Conservation (phyloP, 2,113 vertebrate species). For the Canis aureus region DNA sequence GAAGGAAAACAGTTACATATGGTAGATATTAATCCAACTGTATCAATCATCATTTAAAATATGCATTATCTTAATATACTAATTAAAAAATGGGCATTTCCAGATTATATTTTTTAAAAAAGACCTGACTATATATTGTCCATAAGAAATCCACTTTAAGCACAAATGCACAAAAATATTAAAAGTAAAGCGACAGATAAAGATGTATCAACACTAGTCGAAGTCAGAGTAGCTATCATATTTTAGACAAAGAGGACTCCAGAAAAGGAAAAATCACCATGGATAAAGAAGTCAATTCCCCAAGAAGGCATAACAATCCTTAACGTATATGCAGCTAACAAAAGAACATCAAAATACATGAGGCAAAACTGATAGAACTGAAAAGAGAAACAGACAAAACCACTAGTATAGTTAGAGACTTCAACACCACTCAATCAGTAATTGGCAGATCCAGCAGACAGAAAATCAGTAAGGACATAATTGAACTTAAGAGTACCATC, state of each 20-base stretch:
- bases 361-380: neutral
- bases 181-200: neutral
- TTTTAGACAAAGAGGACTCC: neutral
- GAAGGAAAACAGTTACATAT: neutral
- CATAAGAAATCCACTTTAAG: neutral
- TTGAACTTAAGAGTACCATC: neutral
- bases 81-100: neutral
- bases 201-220: neutral
- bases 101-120: neutral
- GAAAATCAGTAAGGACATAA: neutral
- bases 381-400: neutral
- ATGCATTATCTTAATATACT: neutral
- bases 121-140: neutral
- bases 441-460: neutral
- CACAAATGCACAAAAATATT: constrained; percentile 25
- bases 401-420: neutral
- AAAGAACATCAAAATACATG: neutral
- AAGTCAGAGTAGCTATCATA: neutral
- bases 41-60: neutral
- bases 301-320: neutral
- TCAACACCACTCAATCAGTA: neutral
- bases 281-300: neutral
- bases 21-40: neutral
- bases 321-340: neutral
- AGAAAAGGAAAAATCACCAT: neutral